Conservation (phyloP, 2,797 vertebrate species). For the Acanthurus leucopareius region DNA sequence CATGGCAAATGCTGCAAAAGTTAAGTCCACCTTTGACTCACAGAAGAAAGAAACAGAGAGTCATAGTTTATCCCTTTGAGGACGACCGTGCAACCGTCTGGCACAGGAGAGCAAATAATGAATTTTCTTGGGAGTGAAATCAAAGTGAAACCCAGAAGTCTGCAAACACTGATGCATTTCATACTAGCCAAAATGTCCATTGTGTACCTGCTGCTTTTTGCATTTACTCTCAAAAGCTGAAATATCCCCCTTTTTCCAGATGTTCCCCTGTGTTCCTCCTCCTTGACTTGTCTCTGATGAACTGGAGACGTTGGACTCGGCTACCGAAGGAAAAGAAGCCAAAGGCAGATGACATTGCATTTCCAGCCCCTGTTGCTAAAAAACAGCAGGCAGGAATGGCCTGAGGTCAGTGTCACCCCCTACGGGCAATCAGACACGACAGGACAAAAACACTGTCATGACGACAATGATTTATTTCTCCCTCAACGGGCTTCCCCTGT, state of each 20-base stretch:
- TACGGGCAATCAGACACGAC: constrained; percentile 61
- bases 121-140: constrained; percentile 71
- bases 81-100: constrained; percentile 58
- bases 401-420: constrained; percentile 67
- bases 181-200: constrained; percentile 71
- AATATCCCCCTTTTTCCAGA: constrained; percentile 79
- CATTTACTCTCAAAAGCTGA: constrained; percentile 76
- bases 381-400: constrained; percentile 57
- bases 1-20: constrained; percentile 20
- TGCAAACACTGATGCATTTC: constrained; percentile 72
- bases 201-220: constrained; percentile 84
- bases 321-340: constrained; percentile 62
- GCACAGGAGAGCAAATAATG: constrained; percentile 68
- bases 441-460: constrained; percentile 68
- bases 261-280: constrained; percentile 75
- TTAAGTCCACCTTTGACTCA: constrained; percentile 22
- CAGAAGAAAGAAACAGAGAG: constrained; percentile 54
- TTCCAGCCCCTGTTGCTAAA: constrained; percentile 58
- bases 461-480: constrained; percentile 69
- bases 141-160: constrained; percentile 67
- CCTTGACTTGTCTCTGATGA: constrained; percentile 73
- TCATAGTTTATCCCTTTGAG: constrained; percentile 62
- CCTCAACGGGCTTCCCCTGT: constrained; percentile 70
- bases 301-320: constrained; percentile 67
- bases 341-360: constrained; percentile 63